These are phyloP conservation scores for Falco rusticolus DNA, from an alignment of 2,797 vertebrate species.

Conservation along the genomic window DNA sequence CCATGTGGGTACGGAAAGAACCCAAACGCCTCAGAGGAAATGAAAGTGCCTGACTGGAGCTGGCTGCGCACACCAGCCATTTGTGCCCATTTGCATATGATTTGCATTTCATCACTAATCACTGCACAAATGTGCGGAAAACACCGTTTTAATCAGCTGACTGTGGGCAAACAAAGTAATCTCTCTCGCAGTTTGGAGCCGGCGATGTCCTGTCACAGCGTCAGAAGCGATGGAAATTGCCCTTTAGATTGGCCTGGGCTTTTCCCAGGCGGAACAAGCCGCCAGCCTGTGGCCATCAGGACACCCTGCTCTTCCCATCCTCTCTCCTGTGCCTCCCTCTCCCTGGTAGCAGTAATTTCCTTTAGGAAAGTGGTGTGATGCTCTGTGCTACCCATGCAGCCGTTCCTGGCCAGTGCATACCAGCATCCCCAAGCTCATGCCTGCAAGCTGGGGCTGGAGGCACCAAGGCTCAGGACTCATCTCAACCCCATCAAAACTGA, in stretches of 20 bases:
- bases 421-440: not conserved
- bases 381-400: not conserved
- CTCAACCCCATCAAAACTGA: not conserved
- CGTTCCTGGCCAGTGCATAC: not conserved
- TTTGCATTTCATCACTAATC: slow-evolving; percentile 44
- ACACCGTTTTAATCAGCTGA: slow-evolving; percentile 6
- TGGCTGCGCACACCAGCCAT: slow-evolving; percentile 1
- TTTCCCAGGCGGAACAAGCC: not conserved
- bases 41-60: not conserved
- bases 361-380: not conserved
- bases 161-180: slow-evolving; percentile 31
- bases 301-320: not conserved
- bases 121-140: not conserved
- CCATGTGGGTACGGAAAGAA: not conserved
- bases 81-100: slow-evolving; percentile 33
- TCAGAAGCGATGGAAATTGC: not conserved
- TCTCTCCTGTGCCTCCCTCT: not conserved
- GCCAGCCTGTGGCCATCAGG: not conserved
- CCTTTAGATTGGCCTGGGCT: not conserved
- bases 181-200: not conserved
- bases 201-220: not conserved
- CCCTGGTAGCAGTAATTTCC: not conserved
- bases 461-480: not conserved
- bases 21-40: not conserved
- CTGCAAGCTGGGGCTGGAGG: not conserved